These are phyloP conservation scores for Galleria mellonella DNA, from an alignment of 1,140 invertebrate species.

Conservation along the genomic window DNA sequence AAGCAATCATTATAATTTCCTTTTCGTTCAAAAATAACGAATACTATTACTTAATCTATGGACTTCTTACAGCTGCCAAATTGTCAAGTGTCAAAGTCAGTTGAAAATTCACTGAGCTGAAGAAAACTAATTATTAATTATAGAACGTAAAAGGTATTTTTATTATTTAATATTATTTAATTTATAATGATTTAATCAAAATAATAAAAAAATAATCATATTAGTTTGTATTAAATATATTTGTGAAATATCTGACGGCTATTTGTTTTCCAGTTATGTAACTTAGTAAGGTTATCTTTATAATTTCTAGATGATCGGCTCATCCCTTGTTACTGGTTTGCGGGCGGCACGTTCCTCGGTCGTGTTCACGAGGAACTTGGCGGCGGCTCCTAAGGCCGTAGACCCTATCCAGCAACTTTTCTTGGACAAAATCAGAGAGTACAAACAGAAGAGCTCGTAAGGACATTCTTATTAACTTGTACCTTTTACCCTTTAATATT, in stretches of 20 bases:
- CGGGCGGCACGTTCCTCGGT: constrained; percentile 48
- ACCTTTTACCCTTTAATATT: neutral
- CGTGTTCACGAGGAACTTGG: constrained; percentile 77
- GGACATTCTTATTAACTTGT: constrained; percentile 20
- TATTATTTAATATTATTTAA: too few species aligned
- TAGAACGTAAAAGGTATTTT: too few species aligned
- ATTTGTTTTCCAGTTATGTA: constrained; percentile 47
- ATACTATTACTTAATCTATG: too few species aligned
- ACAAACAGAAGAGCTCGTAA: constrained; percentile 78
- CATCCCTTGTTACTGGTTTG: constrained; percentile 47
- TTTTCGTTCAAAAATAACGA: too few species aligned
- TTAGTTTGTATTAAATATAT: neutral
- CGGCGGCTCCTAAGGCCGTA: constrained; percentile 82
- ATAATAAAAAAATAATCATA: neutral
- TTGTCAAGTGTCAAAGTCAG: too few species aligned
- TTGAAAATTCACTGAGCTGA: too few species aligned
- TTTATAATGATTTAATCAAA: too few species aligned
- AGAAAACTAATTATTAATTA: too few species aligned
- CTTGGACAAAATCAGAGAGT: constrained; percentile 93
- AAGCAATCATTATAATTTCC: too few species aligned
- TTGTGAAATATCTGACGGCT: too few species aligned
- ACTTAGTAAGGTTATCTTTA: constrained; percentile 50
- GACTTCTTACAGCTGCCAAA: too few species aligned
- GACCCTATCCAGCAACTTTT: constrained; percentile 97
- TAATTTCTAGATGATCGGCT: constrained; percentile 65